These are phyloP conservation scores for Erythrocercus mccallii DNA, from an alignment of 2,113 vertebrate species.

Conservation along the genomic window DNA sequence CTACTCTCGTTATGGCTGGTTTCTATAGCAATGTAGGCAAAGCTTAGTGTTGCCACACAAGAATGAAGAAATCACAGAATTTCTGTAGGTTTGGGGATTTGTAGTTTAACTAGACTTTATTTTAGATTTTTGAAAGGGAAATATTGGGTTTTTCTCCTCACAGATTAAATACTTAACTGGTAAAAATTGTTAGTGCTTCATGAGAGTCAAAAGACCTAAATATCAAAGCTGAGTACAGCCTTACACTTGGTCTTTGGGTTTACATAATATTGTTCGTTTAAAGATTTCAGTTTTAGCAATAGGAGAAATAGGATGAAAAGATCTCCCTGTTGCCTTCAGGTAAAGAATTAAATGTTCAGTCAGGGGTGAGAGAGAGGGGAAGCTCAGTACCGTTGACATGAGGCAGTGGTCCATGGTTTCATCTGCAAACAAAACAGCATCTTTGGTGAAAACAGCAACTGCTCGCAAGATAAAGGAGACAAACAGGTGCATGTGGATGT, in stretches of 20 bases:
- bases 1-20: background rate
- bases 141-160: accelerated
- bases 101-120: background rate
- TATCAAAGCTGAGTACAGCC: background rate
- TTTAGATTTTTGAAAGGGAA: background rate
- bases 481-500: slow-evolving; percentile 93
- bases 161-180: background rate
- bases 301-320: background rate
- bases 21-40: background rate
- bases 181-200: background rate
- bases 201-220: background rate
- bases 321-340: background rate
- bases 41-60: background rate
- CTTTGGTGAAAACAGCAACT: slow-evolving; percentile 86
- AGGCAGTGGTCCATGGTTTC: slow-evolving; percentile 85
- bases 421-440: slow-evolving; percentile 83
- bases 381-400: slow-evolving; percentile 80
- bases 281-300: background rate
- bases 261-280: background rate
- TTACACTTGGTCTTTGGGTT: background rate
- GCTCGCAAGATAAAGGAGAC: slow-evolving; percentile 85
- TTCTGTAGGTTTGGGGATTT: background rate
- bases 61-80: background rate
- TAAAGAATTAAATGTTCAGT: background rate
- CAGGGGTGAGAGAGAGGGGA: background rate